phyloP scores from a whole-genome alignment of 1,140 invertebrate genomes.

The Ephestia elutella region DNA sequence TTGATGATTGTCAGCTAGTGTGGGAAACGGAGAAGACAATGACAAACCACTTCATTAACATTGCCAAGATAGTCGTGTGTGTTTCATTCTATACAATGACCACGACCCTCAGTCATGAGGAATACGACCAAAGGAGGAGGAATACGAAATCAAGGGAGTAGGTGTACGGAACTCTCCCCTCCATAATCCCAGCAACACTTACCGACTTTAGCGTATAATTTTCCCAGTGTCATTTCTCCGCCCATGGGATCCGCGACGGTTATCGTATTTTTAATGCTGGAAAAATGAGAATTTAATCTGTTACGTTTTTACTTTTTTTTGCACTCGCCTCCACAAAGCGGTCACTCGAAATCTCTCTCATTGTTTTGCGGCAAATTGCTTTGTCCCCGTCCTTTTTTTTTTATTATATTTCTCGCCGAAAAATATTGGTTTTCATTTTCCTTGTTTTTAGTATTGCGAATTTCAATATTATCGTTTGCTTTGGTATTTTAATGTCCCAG shows the following conservation, averaged over 20 bases:
- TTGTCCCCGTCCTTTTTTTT: neutral
- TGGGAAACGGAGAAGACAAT: no score
- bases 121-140: no score
- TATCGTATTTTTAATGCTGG: constrained; percentile 1
- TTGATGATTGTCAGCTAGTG: no score
- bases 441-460: neutral
- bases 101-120: no score
- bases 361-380: constrained; percentile 3
- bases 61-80: no score
- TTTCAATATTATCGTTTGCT: neutral
- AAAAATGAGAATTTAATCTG: constrained; percentile 5
- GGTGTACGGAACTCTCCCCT: neutral
- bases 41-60: no score
- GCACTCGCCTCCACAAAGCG: neutral
- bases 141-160: no score
- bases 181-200: neutral
- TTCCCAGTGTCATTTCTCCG: neutral
- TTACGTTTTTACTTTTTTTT: constrained; percentile 2
- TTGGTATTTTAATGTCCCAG: neutral
- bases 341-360: neutral
- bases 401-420: neutral
- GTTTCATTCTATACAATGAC: no score
- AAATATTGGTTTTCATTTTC: constrained; percentile 1
- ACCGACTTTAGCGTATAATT: neutral
- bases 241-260: neutral